Conservation (phyloP, 2,113 vertebrate species). For the Dendropsophus ebraccatus region DNA sequence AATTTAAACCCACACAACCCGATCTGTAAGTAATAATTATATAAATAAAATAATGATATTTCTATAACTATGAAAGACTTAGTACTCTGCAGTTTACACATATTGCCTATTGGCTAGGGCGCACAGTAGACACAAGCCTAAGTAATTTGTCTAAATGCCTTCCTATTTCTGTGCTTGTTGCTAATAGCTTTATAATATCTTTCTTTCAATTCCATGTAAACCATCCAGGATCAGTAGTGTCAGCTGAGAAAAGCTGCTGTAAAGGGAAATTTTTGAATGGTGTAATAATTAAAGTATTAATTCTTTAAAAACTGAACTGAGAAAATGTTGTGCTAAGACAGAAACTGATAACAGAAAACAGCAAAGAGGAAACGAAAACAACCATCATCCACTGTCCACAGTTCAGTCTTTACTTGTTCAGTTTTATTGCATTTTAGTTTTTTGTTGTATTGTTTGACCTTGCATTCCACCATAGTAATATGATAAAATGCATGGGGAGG, state of each 20-base stretch:
- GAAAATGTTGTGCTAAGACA: constrained; percentile 23
- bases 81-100: too few species aligned
- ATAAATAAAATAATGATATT: too few species aligned
- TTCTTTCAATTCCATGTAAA: background rate
- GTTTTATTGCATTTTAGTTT: background rate
- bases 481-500: too few species aligned
- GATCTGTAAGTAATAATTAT: too few species aligned
- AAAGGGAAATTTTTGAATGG: constrained; percentile 3
- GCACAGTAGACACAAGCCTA: too few species aligned
- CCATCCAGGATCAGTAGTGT: background rate
- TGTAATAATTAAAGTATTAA: constrained; percentile 40
- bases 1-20: too few species aligned
- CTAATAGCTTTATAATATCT: background rate
- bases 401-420: background rate
- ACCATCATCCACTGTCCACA: background rate
- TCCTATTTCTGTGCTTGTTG: too few species aligned
- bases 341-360: constrained; percentile 17
- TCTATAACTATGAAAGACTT: too few species aligned
- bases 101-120: background rate
- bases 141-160: background rate
- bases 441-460: background rate
- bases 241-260: background rate
- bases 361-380: constrained; percentile 41
- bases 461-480: too few species aligned
- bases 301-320: constrained; percentile 28